Evolutionary conservation across 2,113 vertebrate species (phyloP), one percentile per base, ranked within the genome.

Genomic region (Xiphias gladius): DNA sequence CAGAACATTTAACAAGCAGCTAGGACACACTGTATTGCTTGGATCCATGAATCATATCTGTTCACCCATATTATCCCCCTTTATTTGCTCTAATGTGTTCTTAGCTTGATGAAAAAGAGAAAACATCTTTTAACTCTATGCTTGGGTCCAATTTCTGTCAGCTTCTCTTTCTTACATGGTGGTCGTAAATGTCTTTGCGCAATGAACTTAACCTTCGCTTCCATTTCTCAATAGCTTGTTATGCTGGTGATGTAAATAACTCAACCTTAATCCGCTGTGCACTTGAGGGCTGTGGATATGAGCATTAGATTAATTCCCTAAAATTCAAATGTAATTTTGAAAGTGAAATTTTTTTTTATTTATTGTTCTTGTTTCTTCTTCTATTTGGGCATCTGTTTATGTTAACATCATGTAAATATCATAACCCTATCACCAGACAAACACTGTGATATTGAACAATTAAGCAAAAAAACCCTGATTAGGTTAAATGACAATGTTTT

Each of bases 1-100:
- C 85, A 79, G 76, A 90, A 87, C 85, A 91, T 90, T 91, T 88
- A 90, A 86, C 85, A 89, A 88, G 86, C 85, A 80, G 75, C 74
- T 35, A 61, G 83, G 70, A 86, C 70, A 66, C 52, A 57, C n/a
- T 82, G 76, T 68, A 65, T 77, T 82, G 63, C 72, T 77, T n/a
- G 73, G 74, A 59, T 80, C 59, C 88, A 79, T 85, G 77, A 80
- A 80, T 91, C 88, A 87, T 61, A 78, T 76, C 74, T 72, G 39
- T 39, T 84, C 83, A 74, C 67, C 76, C 83, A 71, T 64, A 86
- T 80, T 75, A 80, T 66, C 62, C 50, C 19, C 85, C 28, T 81
- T 88, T 84, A 77, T 83, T 87, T 78, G 46, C 70, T 80, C 77
- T 78, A 82, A 84, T 88, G 72, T 41, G 32, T 82, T 86, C 59